Base-by-base conservation (phyloP, 2,113 vertebrate genomes). In the Gobius niger region DNA sequence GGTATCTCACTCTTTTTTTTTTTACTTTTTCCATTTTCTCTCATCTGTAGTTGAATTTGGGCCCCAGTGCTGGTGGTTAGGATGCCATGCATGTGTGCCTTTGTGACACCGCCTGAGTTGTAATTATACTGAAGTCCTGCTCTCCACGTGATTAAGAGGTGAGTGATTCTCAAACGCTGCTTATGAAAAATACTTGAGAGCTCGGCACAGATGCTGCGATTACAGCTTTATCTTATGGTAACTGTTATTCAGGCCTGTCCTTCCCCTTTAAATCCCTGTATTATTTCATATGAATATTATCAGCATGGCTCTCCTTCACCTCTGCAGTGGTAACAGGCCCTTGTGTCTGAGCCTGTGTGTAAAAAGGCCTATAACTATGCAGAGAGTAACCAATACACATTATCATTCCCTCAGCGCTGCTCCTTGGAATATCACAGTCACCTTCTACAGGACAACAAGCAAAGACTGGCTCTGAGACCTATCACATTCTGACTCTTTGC, bases 211-310 rank as follows among this genome's bases (percentile, higher is more conserved):
- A 76, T 47, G 68, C 49, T 50, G 24, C 68, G 67, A 81, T 19
- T 74, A 57, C 54, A 63, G 44, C 72, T 57, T 34, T 75, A 65
- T 82, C 68, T 60, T 47, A 73, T 9, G 9, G 24, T 44, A 76
- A 70, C 60, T 2, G 16, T 63, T 74, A 74, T 42, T 78, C 75
- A 52, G 63, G 60, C 14, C 19, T 63, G 75, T 83, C 80, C 71
- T 74, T 72, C 70, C 67, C 59, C 54, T 80, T 70, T 77, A 64
- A 82, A 77, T 65, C 71, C 65, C 47, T 47, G 61, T 52, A 80
- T 76, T 82, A 73, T 74, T 75, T 70, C n/a, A 65, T 60, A 72
- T 80, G 66, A 82, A 82, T 84, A 80, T 81, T 66, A 81, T 82
- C 56, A 83, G 66, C 61, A 19, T 50, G 69, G 76, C 74, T 82